Conservation (phyloP, 2,888 invertebrate genomes). For the Argyra leucocephala region DNA sequence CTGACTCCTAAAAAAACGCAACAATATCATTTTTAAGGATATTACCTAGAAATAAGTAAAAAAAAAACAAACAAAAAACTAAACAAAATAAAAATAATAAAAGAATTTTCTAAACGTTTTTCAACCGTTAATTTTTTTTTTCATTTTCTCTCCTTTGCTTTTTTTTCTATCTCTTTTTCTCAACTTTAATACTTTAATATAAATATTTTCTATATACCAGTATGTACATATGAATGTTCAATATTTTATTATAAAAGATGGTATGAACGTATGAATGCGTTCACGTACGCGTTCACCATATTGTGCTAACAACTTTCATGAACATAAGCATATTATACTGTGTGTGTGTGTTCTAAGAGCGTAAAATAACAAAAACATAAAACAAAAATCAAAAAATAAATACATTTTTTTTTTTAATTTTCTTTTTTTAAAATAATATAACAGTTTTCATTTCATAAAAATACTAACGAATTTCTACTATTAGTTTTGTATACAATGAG, state of each 20-base stretch:
- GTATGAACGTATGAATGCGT: background rate
- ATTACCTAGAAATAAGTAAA: background rate
- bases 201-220: no score
- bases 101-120: background rate
- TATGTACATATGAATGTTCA: background rate
- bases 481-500: no score
- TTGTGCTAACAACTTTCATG: background rate
- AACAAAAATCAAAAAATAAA: no score
- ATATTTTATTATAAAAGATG: no score
- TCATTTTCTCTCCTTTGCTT: background rate
- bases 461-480: no score
- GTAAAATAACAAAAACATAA: no score
- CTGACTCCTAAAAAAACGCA: background rate
- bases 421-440: no score
- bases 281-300: conserved; percentile 1
- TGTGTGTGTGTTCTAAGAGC: no score
- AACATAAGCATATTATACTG: no score
- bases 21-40: background rate
- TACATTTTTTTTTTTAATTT: no score
- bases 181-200: no score
- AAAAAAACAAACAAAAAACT: background rate
- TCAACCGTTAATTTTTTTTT: background rate
- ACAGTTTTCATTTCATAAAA: no score
- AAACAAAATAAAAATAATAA: background rate
- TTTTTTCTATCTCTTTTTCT: background rate